Conservation (phyloP, 2,888 invertebrate species). For the Celastrina argiolus region DNA sequence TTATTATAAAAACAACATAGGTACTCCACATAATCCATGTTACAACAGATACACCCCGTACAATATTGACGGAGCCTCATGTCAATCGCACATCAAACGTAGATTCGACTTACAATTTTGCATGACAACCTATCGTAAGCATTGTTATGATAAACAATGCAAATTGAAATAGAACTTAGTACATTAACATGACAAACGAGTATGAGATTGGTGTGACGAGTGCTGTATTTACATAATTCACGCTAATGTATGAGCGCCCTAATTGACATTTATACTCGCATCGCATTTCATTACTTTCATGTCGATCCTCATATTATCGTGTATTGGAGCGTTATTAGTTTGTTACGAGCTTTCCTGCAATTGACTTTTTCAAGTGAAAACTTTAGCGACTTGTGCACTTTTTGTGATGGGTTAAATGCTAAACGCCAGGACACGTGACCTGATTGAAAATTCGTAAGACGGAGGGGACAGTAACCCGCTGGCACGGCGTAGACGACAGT, state of each 20-base stretch:
- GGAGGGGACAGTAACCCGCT: no score
- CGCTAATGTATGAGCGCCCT: conserved; percentile 12
- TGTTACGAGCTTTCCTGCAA: background rate
- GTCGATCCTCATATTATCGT: background rate
- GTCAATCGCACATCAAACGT: background rate
- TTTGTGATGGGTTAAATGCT: no score
- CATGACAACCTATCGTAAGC: background rate
- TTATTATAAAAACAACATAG: no score
- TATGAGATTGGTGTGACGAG: conserved; percentile 22
- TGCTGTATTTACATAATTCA: conserved; percentile 27
- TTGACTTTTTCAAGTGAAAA: no score
- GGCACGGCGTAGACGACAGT: no score
- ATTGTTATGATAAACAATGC: conserved; percentile 25
- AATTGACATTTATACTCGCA: conserved; percentile 24
- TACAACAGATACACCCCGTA: no score
- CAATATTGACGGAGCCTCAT: background rate
- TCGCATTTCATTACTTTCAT: conserved; percentile 10
- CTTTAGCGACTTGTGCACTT: no score
- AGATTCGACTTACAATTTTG: background rate
- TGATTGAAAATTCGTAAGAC: no score
- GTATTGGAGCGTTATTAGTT: background rate
- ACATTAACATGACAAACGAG: conserved; percentile 27
- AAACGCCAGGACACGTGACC: no score
- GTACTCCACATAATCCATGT: no score
- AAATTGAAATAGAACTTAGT: conserved; percentile 29